phyloP scores from a whole-genome alignment of 2,888 invertebrate species.

The Notodonta ziczac region DNA sequence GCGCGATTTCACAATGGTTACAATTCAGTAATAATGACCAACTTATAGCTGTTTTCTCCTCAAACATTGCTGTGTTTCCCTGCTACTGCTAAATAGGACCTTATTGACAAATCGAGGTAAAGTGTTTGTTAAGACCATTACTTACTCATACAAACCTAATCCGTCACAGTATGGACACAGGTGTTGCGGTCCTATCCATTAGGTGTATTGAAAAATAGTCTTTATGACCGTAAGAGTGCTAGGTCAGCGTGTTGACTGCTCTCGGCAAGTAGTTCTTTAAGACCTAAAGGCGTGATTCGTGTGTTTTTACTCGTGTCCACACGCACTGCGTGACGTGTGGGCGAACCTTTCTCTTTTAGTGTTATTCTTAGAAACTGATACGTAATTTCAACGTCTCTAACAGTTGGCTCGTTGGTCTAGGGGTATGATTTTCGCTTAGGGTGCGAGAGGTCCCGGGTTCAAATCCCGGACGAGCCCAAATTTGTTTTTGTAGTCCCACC shows the following conservation, averaged over 20 bases:
- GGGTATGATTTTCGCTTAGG: constrained; percentile 85
- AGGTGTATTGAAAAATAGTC: no score
- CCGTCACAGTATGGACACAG: no score
- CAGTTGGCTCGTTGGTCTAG: constrained; percentile 83
- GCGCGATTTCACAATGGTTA: no score
- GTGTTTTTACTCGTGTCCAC: background rate
- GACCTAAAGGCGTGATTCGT: background rate
- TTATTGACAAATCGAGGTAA: no score
- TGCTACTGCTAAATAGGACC: no score
- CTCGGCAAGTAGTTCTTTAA: background rate
- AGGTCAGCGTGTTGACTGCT: background rate
- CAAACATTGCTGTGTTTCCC: no score
- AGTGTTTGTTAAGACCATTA: no score
- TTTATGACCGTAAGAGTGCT: no score
- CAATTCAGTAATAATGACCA: no score
- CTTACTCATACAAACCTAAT: no score
- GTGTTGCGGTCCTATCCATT: no score
- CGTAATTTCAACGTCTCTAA: fast-evolving
- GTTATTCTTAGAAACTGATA: background rate
- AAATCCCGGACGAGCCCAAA: constrained; percentile 80
- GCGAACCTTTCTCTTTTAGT: constrained; percentile 33
- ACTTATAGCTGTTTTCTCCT: no score
- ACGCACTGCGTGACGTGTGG: constrained; percentile 1
- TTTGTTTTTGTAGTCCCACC: constrained; percentile 7
- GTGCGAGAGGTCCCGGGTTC: constrained; percentile 84